phyloP scores from a whole-genome alignment of 1,140 invertebrate genomes.

The Aphelinus atriplicis region DNA sequence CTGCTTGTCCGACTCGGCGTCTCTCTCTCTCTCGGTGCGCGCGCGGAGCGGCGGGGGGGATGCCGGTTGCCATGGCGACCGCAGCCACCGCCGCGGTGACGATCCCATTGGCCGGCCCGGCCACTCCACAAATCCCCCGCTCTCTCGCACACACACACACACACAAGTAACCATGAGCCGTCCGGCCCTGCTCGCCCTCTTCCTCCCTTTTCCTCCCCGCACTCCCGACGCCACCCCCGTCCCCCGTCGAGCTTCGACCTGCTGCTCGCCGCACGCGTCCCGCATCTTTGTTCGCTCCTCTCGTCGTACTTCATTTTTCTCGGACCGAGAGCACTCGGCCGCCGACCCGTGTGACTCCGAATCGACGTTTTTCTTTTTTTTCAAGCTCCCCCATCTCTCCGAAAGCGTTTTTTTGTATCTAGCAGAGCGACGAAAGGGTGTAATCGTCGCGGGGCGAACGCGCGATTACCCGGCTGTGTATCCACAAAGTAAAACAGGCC shows the following conservation, averaged over 20 bases:
- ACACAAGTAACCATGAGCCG: no score
- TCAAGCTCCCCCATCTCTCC: no score
- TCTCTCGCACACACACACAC: constrained; percentile 15
- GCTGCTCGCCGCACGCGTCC: background rate
- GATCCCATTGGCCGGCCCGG: constrained; percentile 63
- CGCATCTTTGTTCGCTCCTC: no score
- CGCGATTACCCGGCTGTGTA: no score
- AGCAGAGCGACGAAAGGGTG: background rate
- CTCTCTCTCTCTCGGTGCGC: no score
- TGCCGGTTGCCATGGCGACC: constrained; percentile 60
- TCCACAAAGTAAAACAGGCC: no score
- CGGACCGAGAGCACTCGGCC: no score
- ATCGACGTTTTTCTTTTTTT: no score
- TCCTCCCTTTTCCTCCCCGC: background rate
- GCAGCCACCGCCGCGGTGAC: constrained; percentile 41
- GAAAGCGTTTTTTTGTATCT: background rate
- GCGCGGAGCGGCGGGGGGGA: background rate
- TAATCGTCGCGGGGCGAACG: no score
- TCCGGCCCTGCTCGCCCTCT: no score
- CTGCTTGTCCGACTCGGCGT: constrained; percentile 63
- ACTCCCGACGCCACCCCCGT: background rate
- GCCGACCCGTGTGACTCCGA: no score
- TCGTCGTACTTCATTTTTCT: no score
- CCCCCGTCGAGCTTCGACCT: background rate
- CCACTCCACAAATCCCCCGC: constrained; percentile 59